These are phyloP conservation scores for Artemia franciscana DNA, from an alignment of 1,140 invertebrate species.

Conservation along the genomic window DNA sequence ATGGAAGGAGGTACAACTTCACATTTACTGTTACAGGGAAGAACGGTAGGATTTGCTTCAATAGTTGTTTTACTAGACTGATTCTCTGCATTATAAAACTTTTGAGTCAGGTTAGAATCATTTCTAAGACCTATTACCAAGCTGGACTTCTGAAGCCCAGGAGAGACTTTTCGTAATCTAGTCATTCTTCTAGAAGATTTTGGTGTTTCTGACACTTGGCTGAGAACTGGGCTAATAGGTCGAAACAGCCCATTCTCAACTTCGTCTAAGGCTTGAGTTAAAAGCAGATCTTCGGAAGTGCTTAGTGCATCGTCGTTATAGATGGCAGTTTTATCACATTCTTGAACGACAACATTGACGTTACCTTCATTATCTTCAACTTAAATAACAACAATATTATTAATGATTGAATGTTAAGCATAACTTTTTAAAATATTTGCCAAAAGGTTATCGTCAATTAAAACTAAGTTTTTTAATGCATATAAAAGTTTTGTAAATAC, in stretches of 20 bases:
- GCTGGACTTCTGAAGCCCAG: background rate
- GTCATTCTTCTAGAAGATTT: background rate
- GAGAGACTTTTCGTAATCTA: background rate
- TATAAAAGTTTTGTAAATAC: too few species aligned
- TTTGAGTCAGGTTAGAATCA: background rate
- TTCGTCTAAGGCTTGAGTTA: background rate
- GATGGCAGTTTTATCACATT: background rate
- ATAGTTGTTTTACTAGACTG: background rate
- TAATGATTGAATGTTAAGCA: background rate
- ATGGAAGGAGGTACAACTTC: too few species aligned
- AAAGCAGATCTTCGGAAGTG: background rate
- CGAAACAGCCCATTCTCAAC: background rate
- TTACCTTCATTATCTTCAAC: background rate
- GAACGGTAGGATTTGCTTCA: background rate
- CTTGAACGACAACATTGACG: background rate
- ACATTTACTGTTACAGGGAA: background rate
- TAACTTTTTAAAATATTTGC: background rate
- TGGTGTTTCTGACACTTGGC: background rate
- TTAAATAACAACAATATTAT: background rate
- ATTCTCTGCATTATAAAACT: background rate
- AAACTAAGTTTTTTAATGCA: background rate
- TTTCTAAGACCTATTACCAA: background rate
- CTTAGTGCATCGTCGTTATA: background rate
- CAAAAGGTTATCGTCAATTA: background rate
- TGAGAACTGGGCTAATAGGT: background rate